These are phyloP conservation scores for Anthopleura xanthogrammica DNA, from an alignment of 92 coral and sea anemone species.

Conservation along the genomic window DNA sequence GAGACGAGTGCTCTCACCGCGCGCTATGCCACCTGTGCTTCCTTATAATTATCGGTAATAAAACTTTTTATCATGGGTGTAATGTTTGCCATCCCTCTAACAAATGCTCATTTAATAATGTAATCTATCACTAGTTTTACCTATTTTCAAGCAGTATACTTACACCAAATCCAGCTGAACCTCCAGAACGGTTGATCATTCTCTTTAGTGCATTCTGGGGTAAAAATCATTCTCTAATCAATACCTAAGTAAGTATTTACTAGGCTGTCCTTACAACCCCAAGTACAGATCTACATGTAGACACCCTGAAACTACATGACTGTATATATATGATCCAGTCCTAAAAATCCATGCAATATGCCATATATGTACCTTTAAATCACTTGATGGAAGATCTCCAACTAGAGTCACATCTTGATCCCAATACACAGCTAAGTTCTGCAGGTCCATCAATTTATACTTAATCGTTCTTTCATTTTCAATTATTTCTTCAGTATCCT, in stretches of 20 bases:
- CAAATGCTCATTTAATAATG: no score
- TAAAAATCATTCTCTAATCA: neutral
- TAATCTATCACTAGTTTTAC: neutral
- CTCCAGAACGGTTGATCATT: slow-evolving; percentile 82
- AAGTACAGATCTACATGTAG: no score
- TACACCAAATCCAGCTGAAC: slow-evolving; percentile 78
- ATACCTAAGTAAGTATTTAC: no score
- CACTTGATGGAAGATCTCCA: slow-evolving; percentile 91
- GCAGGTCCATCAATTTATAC: slow-evolving; percentile 89
- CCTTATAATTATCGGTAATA: no score
- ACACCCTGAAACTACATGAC: no score
- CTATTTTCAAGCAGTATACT: slow-evolving; percentile 33
- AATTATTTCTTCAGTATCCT: slow-evolving; percentile 85
- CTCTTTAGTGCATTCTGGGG: slow-evolving; percentile 80
- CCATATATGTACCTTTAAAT: slow-evolving; percentile 64
- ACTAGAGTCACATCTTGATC: slow-evolving; percentile 90
- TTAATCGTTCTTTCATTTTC: slow-evolving; percentile 82
- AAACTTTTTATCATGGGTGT: no score
- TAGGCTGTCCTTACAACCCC: no score
- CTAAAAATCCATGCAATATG: no score
- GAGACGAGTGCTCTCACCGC: no score
- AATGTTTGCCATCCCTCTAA: no score
- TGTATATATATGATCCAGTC: no score
- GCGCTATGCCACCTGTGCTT: no score
- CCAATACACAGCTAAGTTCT: slow-evolving; percentile 90